These are phyloP conservation scores for Harpalus rufipes DNA, from an alignment of 2,888 invertebrate species.

Conservation along the genomic window DNA sequence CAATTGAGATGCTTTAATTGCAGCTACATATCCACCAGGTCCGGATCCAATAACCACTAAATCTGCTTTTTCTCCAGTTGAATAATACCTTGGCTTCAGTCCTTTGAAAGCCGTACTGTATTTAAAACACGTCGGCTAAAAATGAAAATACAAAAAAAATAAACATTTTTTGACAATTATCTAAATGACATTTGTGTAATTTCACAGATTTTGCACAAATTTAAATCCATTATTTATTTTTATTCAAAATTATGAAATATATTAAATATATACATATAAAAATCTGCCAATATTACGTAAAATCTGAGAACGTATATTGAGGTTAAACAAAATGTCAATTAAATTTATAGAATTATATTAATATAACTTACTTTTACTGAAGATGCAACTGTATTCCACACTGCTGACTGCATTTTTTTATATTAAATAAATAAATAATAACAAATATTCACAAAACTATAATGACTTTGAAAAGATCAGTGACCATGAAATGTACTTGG, in stretches of 20 bases:
- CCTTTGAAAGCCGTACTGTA: constrained; percentile 70
- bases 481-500: constrained; percentile 62
- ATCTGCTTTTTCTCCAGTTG: constrained; percentile 90
- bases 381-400: constrained; percentile 77
- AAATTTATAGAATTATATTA: constrained; percentile 31
- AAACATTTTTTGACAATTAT: constrained; percentile 34
- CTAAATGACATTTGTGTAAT: not conserved
- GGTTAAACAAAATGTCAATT: constrained; percentile 42
- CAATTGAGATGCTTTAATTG: constrained; percentile 98
- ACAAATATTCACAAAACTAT: constrained; percentile 28
- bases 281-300: constrained; percentile 63
- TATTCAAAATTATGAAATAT: not conserved
- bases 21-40: constrained; percentile 99
- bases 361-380: constrained; percentile 76
- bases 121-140: constrained; percentile 74
- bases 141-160: constrained; percentile 70
- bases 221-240: not conserved
- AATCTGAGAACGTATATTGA: constrained; percentile 61
- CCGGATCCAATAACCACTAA: constrained; percentile 98
- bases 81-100: constrained; percentile 81
- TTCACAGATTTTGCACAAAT: not conserved
- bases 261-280: constrained; percentile 7
- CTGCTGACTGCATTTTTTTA: constrained; percentile 77
- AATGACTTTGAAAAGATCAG: constrained; percentile 62
- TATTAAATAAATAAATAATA: constrained; percentile 40